These are phyloP conservation scores for Heliothis peltigera DNA, from an alignment of 2,888 invertebrate species.

Conservation along the genomic window DNA sequence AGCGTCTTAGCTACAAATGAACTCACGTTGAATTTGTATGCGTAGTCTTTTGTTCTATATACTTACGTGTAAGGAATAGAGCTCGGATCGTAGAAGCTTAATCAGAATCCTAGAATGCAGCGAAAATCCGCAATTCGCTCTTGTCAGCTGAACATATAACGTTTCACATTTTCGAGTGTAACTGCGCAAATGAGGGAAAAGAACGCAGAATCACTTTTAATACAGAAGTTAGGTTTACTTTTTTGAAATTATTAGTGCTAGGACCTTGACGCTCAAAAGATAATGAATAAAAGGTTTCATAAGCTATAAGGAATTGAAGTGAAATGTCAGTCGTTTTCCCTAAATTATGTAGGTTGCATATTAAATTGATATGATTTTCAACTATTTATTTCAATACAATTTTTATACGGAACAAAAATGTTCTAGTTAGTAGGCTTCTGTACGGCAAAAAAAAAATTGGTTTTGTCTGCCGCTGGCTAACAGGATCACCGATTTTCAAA, in stretches of 20 bases:
- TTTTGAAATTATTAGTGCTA: slow-evolving; percentile 19
- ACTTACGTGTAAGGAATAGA: slow-evolving; percentile 22
- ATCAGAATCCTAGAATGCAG: slow-evolving; percentile 21
- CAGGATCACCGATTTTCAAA: slow-evolving; percentile 15
- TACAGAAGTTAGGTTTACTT: slow-evolving; percentile 22
- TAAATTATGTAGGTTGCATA: too few species aligned
- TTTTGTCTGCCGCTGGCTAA: slow-evolving; percentile 26
- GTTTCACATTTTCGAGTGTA: neutral
- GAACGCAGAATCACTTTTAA: slow-evolving; percentile 25
- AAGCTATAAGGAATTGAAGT: slow-evolving; percentile 8
- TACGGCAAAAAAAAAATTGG: slow-evolving; percentile 2
- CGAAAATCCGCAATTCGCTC: slow-evolving; percentile 10
- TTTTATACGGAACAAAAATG: too few species aligned
- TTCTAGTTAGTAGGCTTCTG: too few species aligned
- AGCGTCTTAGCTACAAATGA: slow-evolving; percentile 32
- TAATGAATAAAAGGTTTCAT: slow-evolving; percentile 41
- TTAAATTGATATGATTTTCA: neutral
- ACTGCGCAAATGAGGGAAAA: slow-evolving; percentile 5
- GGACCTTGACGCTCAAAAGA: slow-evolving; percentile 20
- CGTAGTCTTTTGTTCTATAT: slow-evolving; percentile 27
- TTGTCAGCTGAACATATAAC: neutral
- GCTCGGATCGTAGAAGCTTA: slow-evolving; percentile 7
- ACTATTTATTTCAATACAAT: too few species aligned
- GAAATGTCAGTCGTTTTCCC: slow-evolving; percentile 1
- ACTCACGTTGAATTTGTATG: slow-evolving; percentile 30